Percentiles rank a stretch among this genome's conserved stretches.
Conservation (phyloP, 2,797 vertebrate species). For the Tarsius wallacei region DNA sequence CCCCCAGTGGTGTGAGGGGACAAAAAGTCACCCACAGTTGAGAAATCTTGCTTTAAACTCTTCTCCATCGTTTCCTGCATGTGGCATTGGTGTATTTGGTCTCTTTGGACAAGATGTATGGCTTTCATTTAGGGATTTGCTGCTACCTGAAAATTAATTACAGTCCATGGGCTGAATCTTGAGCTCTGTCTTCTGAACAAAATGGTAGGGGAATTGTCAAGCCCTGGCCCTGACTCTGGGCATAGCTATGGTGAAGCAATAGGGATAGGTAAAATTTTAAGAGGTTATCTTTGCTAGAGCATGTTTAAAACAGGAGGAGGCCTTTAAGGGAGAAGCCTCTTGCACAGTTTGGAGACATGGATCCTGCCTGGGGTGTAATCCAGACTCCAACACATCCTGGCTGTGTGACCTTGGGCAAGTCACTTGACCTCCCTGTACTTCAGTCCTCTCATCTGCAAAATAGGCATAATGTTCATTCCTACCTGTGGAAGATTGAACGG, state of each 20-base stretch:
- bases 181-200: neutral
- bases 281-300: neutral
- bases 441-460: neutral
- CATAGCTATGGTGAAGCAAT: neutral
- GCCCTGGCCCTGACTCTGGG: neutral
- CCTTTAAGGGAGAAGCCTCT: neutral
- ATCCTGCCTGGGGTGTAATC: fast-evolving
- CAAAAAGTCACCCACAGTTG: fast-evolving
- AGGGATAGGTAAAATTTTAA: neutral
- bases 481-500: neutral
- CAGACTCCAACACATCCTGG: neutral
- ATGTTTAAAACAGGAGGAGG: neutral
- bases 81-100: neutral
- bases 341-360: neutral
- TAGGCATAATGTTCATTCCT: neutral
- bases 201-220: neutral
- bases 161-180: neutral
- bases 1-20: fast-evolving
- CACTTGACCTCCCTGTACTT: neutral
- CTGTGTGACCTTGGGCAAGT: neutral
- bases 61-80: neutral
- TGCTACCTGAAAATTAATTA: neutral
- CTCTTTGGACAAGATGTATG: neutral
- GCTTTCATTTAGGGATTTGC: neutral
- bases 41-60: neutral